Conservation (phyloP, 2,888 invertebrate species). For the Cynaeus angustus region DNA sequence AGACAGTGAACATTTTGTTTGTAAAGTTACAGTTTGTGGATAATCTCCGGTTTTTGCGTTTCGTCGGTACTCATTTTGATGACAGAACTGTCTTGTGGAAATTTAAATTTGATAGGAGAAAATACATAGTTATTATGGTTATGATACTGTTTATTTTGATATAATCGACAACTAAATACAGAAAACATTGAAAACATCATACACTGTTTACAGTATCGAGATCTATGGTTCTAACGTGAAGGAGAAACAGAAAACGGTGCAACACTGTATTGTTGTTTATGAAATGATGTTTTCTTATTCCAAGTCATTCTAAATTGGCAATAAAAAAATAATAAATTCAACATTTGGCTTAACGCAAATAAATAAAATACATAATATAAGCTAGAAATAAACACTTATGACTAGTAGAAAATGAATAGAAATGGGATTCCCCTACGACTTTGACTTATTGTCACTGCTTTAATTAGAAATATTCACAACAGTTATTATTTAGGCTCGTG, state of each 20-base stretch:
- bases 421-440: constrained; percentile 18
- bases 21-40: constrained; percentile 19
- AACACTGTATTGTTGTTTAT: background rate
- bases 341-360: constrained; percentile 39
- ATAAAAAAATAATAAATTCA: constrained; percentile 32
- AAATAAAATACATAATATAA: constrained; percentile 24
- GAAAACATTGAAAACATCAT: constrained; percentile 41
- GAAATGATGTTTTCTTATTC: constrained; percentile 1
- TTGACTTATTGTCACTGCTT: constrained; percentile 48
- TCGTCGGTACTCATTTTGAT: constrained; percentile 16
- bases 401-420: constrained; percentile 49
- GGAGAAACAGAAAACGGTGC: constrained; percentile 8
- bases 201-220: constrained; percentile 24
- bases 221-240: constrained; percentile 31
- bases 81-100: too few species aligned
- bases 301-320: background rate
- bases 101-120: too few species aligned
- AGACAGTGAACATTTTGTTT: background rate
- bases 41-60: constrained; percentile 18
- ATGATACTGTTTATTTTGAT: constrained; percentile 32
- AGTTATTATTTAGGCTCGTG: constrained; percentile 33
- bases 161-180: constrained; percentile 36
- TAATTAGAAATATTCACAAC: constrained; percentile 35
- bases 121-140: background rate
- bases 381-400: constrained; percentile 44